Percentiles rank a stretch among this genome's conserved stretches.
These are phyloP conservation scores for Pteronura brasiliensis DNA, from an alignment of 2,113 vertebrate species.

Conservation along the genomic window DNA sequence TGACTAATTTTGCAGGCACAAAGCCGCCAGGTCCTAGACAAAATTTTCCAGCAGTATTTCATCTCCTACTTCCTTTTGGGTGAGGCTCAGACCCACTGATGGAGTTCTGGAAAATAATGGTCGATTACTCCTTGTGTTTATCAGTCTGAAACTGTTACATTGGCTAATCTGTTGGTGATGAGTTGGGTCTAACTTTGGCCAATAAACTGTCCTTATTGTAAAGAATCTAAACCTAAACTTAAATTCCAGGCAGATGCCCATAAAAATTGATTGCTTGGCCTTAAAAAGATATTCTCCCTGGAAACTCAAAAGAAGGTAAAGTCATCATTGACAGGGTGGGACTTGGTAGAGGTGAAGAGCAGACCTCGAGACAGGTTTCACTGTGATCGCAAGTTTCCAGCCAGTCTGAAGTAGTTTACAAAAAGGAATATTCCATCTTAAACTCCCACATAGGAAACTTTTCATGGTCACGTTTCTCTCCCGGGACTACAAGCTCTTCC, in stretches of 20 bases:
- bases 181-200: conserved; percentile 37
- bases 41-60: conserved; percentile 14
- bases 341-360: conserved; percentile 51
- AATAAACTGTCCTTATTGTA: conserved; percentile 58
- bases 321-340: conserved; percentile 53
- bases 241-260: conserved; percentile 60
- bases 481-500: conserved; percentile 34
- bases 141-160: conserved; percentile 43
- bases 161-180: conserved; percentile 48
- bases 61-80: conserved; percentile 13
- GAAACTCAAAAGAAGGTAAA: conserved; percentile 68
- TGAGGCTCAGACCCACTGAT: neutral
- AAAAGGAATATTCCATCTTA: conserved; percentile 45
- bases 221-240: conserved; percentile 62
- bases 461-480: conserved; percentile 59
- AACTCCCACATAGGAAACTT: conserved; percentile 54
- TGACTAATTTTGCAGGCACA: neutral
- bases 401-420: conserved; percentile 44
- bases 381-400: conserved; percentile 56
- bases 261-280: conserved; percentile 62
- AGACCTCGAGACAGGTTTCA: conserved; percentile 60
- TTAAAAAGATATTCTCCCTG: conserved; percentile 62
- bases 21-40: neutral
- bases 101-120: conserved; percentile 55
- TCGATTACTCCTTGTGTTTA: conserved; percentile 36